These are phyloP conservation scores for Gastrophryne carolinensis DNA, from an alignment of 2,797 vertebrate genomes.

Conservation along the genomic window DNA sequence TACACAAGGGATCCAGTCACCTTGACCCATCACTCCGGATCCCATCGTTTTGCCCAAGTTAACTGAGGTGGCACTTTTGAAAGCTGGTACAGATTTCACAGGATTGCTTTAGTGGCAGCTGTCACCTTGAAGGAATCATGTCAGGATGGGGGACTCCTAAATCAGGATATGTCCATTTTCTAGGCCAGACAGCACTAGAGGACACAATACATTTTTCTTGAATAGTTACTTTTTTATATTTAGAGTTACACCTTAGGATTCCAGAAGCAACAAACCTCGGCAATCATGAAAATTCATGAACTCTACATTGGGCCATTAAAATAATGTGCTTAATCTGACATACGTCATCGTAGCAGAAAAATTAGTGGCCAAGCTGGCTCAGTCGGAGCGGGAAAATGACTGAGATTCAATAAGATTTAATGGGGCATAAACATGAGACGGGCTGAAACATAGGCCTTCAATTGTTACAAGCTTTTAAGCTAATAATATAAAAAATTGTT, in stretches of 20 bases:
- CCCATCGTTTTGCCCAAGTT: no score
- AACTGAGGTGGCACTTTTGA: no score
- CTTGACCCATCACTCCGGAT: no score
- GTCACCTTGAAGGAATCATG: no score
- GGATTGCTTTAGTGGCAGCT: no score
- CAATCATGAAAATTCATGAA: neutral
- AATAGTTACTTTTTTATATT: neutral
- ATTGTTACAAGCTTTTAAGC: neutral
- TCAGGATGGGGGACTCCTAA: no score
- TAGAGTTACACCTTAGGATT: neutral
- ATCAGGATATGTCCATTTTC: no score
- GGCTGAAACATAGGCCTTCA: neutral
- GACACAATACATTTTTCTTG: no score
- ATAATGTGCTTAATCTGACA: neutral
- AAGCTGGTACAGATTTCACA: no score
- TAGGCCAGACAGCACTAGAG: no score
- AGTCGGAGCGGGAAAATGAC: neutral
- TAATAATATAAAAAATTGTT: neutral
- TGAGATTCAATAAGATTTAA: neutral
- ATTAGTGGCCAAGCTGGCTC: neutral
- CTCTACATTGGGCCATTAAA: neutral
- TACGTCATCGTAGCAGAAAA: neutral
- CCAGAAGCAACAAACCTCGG: neutral
- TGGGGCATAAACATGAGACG: neutral
- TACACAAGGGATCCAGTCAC: no score